These are phyloP conservation scores for Fratercula arctica DNA, from an alignment of 2,797 vertebrate species.

Conservation along the genomic window DNA sequence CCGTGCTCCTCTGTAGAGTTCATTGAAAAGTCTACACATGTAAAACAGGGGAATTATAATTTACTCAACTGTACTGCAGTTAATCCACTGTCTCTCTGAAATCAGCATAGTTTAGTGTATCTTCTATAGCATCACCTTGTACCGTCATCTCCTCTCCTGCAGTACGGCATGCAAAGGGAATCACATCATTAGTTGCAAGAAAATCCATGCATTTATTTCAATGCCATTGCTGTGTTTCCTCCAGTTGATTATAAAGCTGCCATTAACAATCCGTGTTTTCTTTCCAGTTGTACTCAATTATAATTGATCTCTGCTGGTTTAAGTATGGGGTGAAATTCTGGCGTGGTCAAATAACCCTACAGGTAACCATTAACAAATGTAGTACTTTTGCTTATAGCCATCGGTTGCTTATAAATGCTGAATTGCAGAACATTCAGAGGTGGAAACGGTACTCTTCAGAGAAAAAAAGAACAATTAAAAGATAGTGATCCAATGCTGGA, in stretches of 20 bases:
- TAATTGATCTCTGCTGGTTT: background rate
- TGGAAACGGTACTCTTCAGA: background rate
- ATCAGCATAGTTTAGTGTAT: background rate
- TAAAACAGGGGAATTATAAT: background rate
- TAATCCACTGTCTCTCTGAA: background rate
- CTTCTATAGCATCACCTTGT: background rate
- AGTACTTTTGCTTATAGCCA: background rate
- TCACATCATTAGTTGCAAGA: background rate
- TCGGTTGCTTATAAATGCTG: background rate
- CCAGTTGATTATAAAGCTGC: background rate
- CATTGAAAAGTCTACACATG: background rate
- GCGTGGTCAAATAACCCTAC: background rate
- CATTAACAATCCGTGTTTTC: background rate
- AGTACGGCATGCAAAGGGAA: background rate
- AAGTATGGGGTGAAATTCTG: background rate
- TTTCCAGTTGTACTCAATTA: background rate
- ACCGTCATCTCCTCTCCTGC: background rate
- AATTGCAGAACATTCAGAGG: background rate
- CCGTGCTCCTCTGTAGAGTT: background rate
- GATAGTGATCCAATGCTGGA: background rate
- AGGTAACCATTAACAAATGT: background rate
- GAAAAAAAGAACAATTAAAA: background rate
- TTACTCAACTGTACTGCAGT: background rate
- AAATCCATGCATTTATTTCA: background rate
- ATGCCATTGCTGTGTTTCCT: background rate